Conservation (phyloP, 2,797 vertebrate genomes). For the Eospalax fontanierii region DNA sequence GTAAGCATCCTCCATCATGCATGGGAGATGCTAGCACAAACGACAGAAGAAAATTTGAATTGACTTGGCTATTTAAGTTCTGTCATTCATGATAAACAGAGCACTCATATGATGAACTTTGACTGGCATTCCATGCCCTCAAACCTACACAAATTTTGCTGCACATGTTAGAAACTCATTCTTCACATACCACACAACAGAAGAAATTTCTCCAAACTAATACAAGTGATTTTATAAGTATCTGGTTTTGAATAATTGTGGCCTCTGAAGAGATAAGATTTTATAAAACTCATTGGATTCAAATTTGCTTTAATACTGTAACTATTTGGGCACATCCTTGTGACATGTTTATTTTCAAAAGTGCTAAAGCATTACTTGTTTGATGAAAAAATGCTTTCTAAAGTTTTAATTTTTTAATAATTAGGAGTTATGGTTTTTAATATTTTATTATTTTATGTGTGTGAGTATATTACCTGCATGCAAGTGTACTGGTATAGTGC, state of each 20-base stretch:
- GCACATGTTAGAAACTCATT: conserved; percentile 30
- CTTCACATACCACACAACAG: background rate
- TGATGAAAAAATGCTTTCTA: conserved; percentile 45
- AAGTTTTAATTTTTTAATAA: background rate
- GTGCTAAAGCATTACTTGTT: conserved; percentile 52
- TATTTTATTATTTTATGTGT: no score
- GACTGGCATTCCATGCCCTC: conserved; percentile 83
- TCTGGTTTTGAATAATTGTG: conserved; percentile 67
- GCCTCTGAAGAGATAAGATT: conserved; percentile 46
- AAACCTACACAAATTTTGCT: conserved; percentile 52
- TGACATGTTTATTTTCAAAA: conserved; percentile 61
- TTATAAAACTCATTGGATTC: conserved; percentile 45
- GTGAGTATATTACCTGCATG: no score
- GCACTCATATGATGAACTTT: conserved; percentile 90
- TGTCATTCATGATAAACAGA: conserved; percentile 94
- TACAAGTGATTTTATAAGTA: conserved; percentile 55
- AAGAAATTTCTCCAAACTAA: conserved; percentile 46
- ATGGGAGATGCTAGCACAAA: conserved; percentile 91
- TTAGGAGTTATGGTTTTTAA: no score
- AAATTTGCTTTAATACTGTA: conserved; percentile 61
- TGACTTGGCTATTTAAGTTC: conserved; percentile 94
- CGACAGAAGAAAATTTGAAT: conserved; percentile 95
- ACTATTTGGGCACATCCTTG: background rate
- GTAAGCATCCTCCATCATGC: conserved; percentile 92
- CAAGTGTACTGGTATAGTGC: no score